phyloP scores from a whole-genome alignment of 1,140 invertebrate genomes.

The Lordiphosa clarofinis region DNA sequence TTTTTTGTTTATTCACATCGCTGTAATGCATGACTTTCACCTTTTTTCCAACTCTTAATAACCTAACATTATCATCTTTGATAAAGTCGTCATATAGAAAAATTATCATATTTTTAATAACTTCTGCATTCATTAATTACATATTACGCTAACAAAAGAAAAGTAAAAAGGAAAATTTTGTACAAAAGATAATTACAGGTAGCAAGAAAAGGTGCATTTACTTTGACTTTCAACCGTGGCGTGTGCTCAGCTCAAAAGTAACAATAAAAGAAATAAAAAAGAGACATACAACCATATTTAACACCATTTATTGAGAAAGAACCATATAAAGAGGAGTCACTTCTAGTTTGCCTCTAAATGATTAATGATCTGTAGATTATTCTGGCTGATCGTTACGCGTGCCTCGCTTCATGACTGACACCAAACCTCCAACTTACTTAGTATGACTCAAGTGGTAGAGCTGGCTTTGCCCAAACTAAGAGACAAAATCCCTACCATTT shows the following conservation, averaged over 20 bases:
- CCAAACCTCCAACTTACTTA: slow-evolving; percentile 8
- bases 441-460: slow-evolving; percentile 47
- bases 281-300: slow-evolving; percentile 15
- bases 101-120: slow-evolving; percentile 53
- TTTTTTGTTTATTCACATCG: neutral
- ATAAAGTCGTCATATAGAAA: slow-evolving; percentile 50
- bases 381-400: slow-evolving; percentile 7
- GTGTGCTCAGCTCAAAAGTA: slow-evolving; percentile 21
- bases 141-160: slow-evolving; percentile 24
- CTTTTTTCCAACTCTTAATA: slow-evolving; percentile 27
- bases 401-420: slow-evolving; percentile 31
- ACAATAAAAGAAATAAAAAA: slow-evolving; percentile 11
- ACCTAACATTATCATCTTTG: slow-evolving; percentile 21
- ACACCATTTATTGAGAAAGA: slow-evolving; percentile 44
- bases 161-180: slow-evolving; percentile 15
- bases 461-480: slow-evolving; percentile 38
- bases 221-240: slow-evolving; percentile 14
- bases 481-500: slow-evolving; percentile 23
- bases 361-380: slow-evolving; percentile 51
- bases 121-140: slow-evolving; percentile 58
- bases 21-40: slow-evolving; percentile 39
- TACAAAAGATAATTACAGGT: slow-evolving; percentile 46
- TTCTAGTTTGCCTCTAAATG: slow-evolving; percentile 34
- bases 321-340: slow-evolving; percentile 45
- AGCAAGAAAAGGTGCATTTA: slow-evolving; percentile 41